Percentiles rank a stretch among this genome's conserved stretches.
Conservation (phyloP, 2,113 vertebrate species). For the Passer domesticus region DNA sequence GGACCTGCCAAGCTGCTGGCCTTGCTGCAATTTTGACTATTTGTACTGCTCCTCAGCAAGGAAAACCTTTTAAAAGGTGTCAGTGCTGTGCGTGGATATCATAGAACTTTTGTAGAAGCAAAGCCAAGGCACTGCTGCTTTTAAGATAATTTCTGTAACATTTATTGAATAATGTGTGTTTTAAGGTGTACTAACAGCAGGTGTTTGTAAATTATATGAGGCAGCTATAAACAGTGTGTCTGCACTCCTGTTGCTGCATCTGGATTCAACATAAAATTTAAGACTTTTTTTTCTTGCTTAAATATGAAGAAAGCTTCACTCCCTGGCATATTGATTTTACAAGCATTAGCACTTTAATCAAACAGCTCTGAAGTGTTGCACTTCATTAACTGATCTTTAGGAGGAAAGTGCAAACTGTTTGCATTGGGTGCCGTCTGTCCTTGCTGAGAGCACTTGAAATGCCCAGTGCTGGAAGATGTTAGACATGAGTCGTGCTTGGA, state of each 20-base stretch:
- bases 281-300: not conserved
- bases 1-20: not conserved
- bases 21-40: not conserved
- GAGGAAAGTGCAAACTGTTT: not conserved
- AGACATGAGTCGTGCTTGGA: not conserved
- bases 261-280: not conserved
- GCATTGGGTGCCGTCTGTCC: not conserved
- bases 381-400: constrained; percentile 38
- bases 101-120: not conserved
- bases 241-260: not conserved
- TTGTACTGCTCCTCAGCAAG: not conserved
- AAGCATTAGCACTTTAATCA: constrained; percentile 25
- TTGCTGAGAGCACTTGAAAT: not conserved
- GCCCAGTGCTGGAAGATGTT: not conserved
- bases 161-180: constrained; percentile 1
- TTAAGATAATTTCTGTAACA: not conserved
- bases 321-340: not conserved
- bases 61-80: not conserved
- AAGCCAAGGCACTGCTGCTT: not conserved
- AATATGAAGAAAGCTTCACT: not conserved
- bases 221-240: not conserved
- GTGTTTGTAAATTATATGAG: not conserved
- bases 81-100: not conserved
- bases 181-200: not conserved
- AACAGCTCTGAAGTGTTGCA: constrained; percentile 34